Base-by-base conservation (phyloP, 2,888 invertebrate genomes). In the Achlya flavicornis region DNA sequence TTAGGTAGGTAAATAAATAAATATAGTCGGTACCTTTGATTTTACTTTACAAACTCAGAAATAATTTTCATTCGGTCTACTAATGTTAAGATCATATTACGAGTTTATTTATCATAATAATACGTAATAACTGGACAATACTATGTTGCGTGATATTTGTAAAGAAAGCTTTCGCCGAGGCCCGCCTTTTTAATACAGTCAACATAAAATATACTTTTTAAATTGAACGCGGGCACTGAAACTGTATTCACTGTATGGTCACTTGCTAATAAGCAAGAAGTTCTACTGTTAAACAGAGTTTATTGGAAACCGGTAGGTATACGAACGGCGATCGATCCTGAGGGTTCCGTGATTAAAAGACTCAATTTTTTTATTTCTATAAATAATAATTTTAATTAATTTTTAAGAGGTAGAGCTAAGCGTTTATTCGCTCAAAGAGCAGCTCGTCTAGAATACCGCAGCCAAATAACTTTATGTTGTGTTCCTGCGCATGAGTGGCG, bases 231-330 rank as follows among this genome's bases (percentile, higher is more conserved):
- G 61, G 61, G 63, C 33, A 73, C 71, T 59, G 57, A 46, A 46
- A 62, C 57, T 65, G 71, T 63, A 58, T 41, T 61, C 53, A 58
- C 58, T 61, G 62, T 59, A 69, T 48, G 57, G 53, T 58, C 61
- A 59, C 65, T 57, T 63, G 64, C 61, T 75, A 77, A 75, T 75
- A 73, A 75, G 71, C 61, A 67, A 58, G 67, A 41, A 62, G 62
- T 64, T 60, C 69, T 66, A 63, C 68, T 68, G 66, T 68, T 69
- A 67, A 64, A 66, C 65, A 57, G 57, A 64, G 65, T 75, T 77
- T 65, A 57, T 60, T 41, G 59, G 8, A 68, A 75, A 75, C 77
- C 77, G 76, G 75, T 75, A 77, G 76, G 75, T 75, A 77, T 64
- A 57, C 61, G 59, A 63, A 58, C 65, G 63, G 64, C 62, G 65